Evolutionary conservation across 1,140 invertebrate species (phyloP).

Genomic region (Lepidurus packardi): DNA sequence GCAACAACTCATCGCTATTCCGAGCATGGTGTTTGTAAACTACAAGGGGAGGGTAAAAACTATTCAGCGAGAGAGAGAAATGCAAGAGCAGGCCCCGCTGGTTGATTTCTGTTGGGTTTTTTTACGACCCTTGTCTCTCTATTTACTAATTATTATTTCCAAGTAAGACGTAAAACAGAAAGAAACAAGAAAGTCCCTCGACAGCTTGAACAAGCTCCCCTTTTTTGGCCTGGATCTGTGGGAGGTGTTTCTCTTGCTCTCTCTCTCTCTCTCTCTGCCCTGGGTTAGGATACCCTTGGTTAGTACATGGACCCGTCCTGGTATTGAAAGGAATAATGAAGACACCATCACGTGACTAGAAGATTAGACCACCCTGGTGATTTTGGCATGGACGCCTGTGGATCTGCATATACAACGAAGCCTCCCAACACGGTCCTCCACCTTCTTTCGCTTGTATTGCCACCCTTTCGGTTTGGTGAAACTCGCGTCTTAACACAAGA

Average conservation of each 20-base stretch:
- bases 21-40: background rate
- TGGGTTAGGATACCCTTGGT: no score
- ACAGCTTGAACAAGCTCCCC: background rate
- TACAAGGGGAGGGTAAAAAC: background rate
- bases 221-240: background rate
- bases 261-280: no score
- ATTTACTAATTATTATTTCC: constrained; percentile 17
- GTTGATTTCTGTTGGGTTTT: background rate
- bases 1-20: constrained; percentile 8
- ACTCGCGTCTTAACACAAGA: background rate
- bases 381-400: background rate
- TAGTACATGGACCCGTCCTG: background rate
- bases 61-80: background rate
- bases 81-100: background rate
- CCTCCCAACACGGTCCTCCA: background rate
- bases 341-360: background rate
- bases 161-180: background rate
- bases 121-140: background rate
- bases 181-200: background rate
- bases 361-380: constrained; percentile 1
- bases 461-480: background rate
- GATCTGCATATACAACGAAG: background rate
- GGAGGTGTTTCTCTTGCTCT: background rate
- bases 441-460: no score
- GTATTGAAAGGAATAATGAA: constrained; percentile 10